Evolutionary conservation across 2,113 vertebrate genomes (phyloP), one percentile per base, ranked within the genome.

Genomic region (Leuciscus idus): DNA sequence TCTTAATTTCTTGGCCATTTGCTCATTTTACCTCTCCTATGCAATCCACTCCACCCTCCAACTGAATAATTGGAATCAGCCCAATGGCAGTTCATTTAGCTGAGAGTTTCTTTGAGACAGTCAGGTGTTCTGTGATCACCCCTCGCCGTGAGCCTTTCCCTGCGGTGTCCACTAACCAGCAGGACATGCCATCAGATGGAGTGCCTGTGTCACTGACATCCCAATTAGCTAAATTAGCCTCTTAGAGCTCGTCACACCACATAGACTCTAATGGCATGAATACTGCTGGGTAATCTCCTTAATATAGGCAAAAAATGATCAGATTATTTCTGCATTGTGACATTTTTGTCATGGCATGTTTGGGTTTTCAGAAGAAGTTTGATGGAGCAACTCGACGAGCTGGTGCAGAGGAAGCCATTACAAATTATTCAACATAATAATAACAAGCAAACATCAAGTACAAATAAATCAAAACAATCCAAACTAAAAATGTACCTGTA

Each of bases 181-280:
- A 86, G 91, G 90, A 86, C 92, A 88, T 90, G 89, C 91, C 94
- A 91, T 89, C 91, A 86, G 90, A 91, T 92, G 93, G 83, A 92
- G 92, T 92, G 78, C 83, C 92, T 84, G 84, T 92, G 76, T 85
- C 75, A 70, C 87, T 52, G 92, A 91, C 74, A 89, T 93, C 91
- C 92, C 91, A 93, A 94, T 94, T 93, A 91, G 89, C 93, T 91
- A 94, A 96, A 96, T 93, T 88, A 94, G 89, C 79, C 88, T 92
- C 87, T 92, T 86, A 86, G 13, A 88, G 50, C 88, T 46, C 73
- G 10, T 72, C 85, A 84, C 52, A 84, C 48, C 81, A 87, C 77
- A 87, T 46, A 62, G 12, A 30, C 46, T 83, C 73, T 85, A 87
- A 89, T 89, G 50, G n/a, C 39, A 83, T 26, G 62, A 74, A 66